These are phyloP conservation scores for Anhinga rufa DNA, from an alignment of 2,113 vertebrate species.

Conservation along the genomic window DNA sequence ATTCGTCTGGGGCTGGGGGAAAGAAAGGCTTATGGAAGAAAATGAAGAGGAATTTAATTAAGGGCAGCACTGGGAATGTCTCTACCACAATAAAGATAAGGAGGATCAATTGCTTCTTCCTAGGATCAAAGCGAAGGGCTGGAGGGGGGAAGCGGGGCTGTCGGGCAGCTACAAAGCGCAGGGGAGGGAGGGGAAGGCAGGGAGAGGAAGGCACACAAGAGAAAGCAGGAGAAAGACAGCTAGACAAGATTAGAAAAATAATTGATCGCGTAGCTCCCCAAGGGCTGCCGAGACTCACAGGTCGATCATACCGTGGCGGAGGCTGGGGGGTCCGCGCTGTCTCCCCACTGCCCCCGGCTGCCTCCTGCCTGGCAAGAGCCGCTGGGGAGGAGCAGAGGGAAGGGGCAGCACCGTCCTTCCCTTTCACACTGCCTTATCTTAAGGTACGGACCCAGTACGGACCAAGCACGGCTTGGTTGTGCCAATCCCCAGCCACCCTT, in stretches of 20 bases:
- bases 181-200: neutral
- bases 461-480: neutral
- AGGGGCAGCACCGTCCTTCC: neutral
- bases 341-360: neutral
- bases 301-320: rapidly evolving
- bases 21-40: neutral
- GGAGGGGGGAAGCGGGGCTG: neutral
- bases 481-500: too few species aligned
- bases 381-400: neutral
- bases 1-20: neutral
- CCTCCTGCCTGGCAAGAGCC: neutral
- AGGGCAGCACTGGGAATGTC: slow-evolving; percentile 47
- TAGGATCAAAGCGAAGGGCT: slow-evolving; percentile 41
- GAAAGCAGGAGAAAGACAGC: neutral
- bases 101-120: slow-evolving; percentile 58
- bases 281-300: neutral
- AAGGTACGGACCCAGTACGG: neutral
- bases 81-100: slow-evolving; percentile 52
- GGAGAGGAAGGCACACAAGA: neutral
- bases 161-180: neutral
- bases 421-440: neutral
- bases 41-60: slow-evolving; percentile 60
- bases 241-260: neutral
- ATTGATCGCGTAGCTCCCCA: neutral
- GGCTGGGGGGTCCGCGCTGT: neutral